Conservation (phyloP, 2,797 vertebrate genomes). For the Chelidonichthys spinosus region DNA sequence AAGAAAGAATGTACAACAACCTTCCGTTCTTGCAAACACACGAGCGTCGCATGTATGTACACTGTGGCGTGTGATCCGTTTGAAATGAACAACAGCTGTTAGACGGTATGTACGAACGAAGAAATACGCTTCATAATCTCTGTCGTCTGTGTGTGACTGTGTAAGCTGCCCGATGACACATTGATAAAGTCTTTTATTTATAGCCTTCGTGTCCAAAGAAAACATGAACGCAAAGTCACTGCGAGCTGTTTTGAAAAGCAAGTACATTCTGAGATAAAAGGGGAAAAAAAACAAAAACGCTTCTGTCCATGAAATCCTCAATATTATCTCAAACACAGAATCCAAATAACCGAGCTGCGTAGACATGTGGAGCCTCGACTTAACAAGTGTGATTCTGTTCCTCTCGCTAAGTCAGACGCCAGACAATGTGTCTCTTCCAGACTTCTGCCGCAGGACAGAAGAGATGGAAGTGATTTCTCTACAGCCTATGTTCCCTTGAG, state of each 20-base stretch:
- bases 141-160: slow-evolving; percentile 48
- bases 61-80: slow-evolving; percentile 42
- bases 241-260: slow-evolving; percentile 52
- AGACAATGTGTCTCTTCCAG: slow-evolving; percentile 86
- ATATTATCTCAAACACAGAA: slow-evolving; percentile 58
- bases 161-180: slow-evolving; percentile 66
- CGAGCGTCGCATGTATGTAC: slow-evolving; percentile 53
- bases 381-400: slow-evolving; percentile 58
- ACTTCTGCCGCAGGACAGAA: slow-evolving; percentile 75
- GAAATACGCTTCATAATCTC: slow-evolving; percentile 49
- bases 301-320: slow-evolving; percentile 47
- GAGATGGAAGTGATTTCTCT: slow-evolving; percentile 69
- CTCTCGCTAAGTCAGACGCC: slow-evolving; percentile 45
- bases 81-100: slow-evolving; percentile 53
- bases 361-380: slow-evolving; percentile 54
- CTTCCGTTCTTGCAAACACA: slow-evolving; percentile 60
- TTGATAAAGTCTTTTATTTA: slow-evolving; percentile 55
- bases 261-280: slow-evolving; percentile 59
- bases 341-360: slow-evolving; percentile 55
- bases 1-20: slow-evolving; percentile 68
- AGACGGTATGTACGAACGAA: slow-evolving; percentile 46
- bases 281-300: slow-evolving; percentile 39
- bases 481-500: slow-evolving; percentile 57
- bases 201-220: slow-evolving; percentile 62
- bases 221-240: slow-evolving; percentile 57